Base-by-base conservation (phyloP, 2,797 vertebrate species). In the Acipenser oxyrinchus region DNA sequence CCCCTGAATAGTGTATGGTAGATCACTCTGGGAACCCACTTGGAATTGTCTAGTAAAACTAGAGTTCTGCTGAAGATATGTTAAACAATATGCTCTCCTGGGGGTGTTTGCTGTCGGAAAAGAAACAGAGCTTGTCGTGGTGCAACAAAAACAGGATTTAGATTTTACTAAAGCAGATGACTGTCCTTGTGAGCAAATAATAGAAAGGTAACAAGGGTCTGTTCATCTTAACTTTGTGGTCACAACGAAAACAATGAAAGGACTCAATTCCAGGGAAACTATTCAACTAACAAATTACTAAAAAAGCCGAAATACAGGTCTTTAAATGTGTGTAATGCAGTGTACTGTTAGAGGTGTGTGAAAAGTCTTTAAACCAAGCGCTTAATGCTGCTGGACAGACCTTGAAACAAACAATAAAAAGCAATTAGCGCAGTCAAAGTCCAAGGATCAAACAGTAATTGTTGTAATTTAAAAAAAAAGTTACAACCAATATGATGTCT, bases 171-270 rank as follows among this genome's bases (percentile, higher is more conserved):
- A 58, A 58, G 55, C 9, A 58, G 55, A 11, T 0, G 55, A 58
- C 55, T 58, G 55, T 15, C 55, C 55, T 58, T 58, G 12, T 58
- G 11, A 58, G 55, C 55, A 58, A 58, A 58, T 58, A n/a, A 58
- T 11, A n/a, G 12, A 7, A 11, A 58, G 3, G 8, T 58, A 58
- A 10, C 55, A 58, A 58, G 12, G 15, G 5, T 13, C 55, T 58
- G 55, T 58, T 58, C 55, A 58, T 15, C 55, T 13, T 58, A 58
- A 6, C 55, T 8, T 53, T 8, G 51, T 8, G 51, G 51, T 53
- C 55, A 6, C 7, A 13, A 7, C 12, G 8, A 11, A 58, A 53
- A 53, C 8, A 53, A 53, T 9, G 51, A 8, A 53, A 53, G 51
- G 6, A 8, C 51, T 53, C 51, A 53, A 53, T 9, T 53, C 51